Percentiles rank a stretch among this genome's conserved stretches.
These are phyloP conservation scores for Strongylocentrotus purpuratus DNA, from an alignment of 35 echinoderm and acorn worm species.

Conservation along the genomic window DNA sequence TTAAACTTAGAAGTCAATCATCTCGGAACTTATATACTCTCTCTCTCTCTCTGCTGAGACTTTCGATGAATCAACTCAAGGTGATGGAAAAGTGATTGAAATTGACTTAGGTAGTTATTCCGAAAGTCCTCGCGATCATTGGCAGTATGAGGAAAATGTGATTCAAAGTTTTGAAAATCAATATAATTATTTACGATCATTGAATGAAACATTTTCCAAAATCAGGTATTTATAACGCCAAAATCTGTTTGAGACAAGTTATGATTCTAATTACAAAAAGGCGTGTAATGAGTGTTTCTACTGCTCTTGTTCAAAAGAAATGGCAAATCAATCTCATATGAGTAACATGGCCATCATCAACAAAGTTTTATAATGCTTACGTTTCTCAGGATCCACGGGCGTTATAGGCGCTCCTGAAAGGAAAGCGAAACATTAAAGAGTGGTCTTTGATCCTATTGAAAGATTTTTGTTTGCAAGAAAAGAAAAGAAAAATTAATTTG, in stretches of 20 bases:
- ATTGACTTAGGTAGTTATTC: too few species aligned
- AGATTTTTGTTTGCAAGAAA: too few species aligned
- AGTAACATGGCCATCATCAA: not conserved
- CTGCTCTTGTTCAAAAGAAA: not conserved
- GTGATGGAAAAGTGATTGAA: too few species aligned
- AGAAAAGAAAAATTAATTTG: too few species aligned
- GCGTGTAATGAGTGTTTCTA: not conserved
- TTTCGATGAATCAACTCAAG: too few species aligned
- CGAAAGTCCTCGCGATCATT: too few species aligned
- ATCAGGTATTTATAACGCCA: too few species aligned
- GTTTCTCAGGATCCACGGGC: conserved; percentile 19
- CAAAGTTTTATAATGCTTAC: not conserved
- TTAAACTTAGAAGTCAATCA: not conserved
- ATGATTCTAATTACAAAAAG: too few species aligned
- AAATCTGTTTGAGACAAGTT: too few species aligned
- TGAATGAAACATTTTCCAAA: too few species aligned
- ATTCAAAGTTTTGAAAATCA: not conserved
- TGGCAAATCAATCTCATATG: not conserved
- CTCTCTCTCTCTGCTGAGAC: not conserved
- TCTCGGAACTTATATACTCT: not conserved
- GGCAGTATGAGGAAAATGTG: too few species aligned
- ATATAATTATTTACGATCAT: not conserved
- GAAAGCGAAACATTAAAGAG: not conserved
- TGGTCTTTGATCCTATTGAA: too few species aligned
- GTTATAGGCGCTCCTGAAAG: not conserved